Percentiles rank a stretch among this genome's conserved stretches.
Evolutionary conservation across 2,113 vertebrate species (phyloP).

Genomic region (Philantomba maxwellii): DNA sequence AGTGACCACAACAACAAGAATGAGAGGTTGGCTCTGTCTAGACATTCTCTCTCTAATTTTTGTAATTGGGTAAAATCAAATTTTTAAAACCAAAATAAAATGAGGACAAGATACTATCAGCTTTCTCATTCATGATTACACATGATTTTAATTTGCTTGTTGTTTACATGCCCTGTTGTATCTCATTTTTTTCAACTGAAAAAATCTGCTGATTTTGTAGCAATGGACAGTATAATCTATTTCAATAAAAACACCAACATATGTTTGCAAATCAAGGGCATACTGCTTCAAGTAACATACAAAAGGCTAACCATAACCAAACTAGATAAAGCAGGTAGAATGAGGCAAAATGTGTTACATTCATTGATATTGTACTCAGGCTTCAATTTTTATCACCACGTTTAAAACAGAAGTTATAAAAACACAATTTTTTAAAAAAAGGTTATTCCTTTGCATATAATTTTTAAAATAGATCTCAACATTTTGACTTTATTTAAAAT

Average conservation of each 20-base stretch:
- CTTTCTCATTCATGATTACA: background rate
- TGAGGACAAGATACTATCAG: background rate
- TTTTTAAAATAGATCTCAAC: conserved; percentile 43
- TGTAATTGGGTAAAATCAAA: background rate
- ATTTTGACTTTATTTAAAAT: conserved; percentile 43
- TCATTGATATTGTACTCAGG: background rate
- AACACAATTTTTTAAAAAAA: background rate
- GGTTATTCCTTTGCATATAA: conserved; percentile 30
- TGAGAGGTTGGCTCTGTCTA: conserved; percentile 28
- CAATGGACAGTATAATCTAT: background rate
- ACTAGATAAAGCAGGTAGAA: background rate
- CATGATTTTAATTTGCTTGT: background rate
- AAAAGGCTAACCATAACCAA: background rate
- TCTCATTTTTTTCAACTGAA: background rate
- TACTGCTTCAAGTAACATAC: background rate
- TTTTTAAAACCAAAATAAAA: conserved; percentile 42
- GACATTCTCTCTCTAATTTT: conserved; percentile 43
- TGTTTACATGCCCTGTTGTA: background rate
- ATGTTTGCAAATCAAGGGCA: background rate
- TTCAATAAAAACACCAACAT: background rate
- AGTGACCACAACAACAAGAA: background rate
- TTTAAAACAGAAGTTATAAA: conserved; percentile 63
- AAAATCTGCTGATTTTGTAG: background rate
- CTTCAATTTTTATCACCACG: conserved; percentile 30
- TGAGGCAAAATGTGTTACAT: background rate